phyloP scores from a whole-genome alignment of 2,113 vertebrate genomes.

The Menura novaehollandiae region DNA sequence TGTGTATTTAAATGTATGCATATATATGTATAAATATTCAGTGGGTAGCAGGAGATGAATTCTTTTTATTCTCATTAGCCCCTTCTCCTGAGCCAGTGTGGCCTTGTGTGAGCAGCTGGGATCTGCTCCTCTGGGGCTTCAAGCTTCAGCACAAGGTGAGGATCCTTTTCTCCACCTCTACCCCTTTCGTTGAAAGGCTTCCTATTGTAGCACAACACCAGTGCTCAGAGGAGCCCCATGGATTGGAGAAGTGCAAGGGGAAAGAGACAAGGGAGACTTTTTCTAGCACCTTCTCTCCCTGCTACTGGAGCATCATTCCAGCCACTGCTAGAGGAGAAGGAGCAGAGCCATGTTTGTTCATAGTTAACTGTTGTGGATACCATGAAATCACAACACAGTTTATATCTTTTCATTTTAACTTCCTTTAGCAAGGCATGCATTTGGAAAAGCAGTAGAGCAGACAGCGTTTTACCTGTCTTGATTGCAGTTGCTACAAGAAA shows the following conservation, averaged over 20 bases:
- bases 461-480: neutral
- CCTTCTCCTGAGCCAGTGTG: neutral
- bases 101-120: neutral
- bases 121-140: neutral
- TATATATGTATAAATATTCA: conserved; percentile 28
- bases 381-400: neutral
- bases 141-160: neutral
- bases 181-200: neutral
- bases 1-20: conserved; percentile 9
- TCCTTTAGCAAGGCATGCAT: neutral
- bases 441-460: neutral
- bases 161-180: neutral
- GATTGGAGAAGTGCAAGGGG: neutral
- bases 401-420: neutral
- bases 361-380: neutral
- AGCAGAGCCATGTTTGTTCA: neutral
- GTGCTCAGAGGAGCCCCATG: neutral
- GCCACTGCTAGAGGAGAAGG: neutral
- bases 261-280: neutral
- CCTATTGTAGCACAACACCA: neutral
- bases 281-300: neutral
- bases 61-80: neutral
- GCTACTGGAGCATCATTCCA: neutral
- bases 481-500: neutral
- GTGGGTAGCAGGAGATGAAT: neutral